phyloP scores from a whole-genome alignment of 2,888 invertebrate genomes.

The Gymnosoma rotundatum region DNA sequence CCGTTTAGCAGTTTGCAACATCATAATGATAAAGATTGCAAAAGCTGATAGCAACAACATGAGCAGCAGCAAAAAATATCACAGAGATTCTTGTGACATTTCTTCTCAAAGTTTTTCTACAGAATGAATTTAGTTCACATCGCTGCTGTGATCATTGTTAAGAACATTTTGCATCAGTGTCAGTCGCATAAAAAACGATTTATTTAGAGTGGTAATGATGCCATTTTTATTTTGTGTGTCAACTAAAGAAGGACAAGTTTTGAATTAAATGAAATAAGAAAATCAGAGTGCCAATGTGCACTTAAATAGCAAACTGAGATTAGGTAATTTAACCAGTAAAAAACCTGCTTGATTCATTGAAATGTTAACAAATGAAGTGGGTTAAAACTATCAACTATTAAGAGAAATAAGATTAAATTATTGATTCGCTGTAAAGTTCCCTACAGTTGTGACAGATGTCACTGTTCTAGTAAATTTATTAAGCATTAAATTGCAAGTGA shows the following conservation, averaged over 20 bases:
- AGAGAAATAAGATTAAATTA: no score
- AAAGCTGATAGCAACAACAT: slow-evolving; percentile 27
- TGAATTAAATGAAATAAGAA: background rate
- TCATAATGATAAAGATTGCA: slow-evolving; percentile 32
- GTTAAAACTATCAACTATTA: no score
- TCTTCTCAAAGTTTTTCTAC: slow-evolving; percentile 4
- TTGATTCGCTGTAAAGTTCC: no score
- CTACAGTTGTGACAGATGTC: no score
- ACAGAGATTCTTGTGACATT: slow-evolving; percentile 21
- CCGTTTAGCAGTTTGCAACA: slow-evolving; percentile 37
- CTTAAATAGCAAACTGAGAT: no score
- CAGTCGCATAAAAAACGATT: slow-evolving; percentile 32
- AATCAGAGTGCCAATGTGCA: background rate
- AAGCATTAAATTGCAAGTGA: no score
- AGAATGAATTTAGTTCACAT: slow-evolving; percentile 27
- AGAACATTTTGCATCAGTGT: slow-evolving; percentile 39
- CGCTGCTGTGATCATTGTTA: slow-evolving; percentile 20
- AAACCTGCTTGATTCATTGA: no score
- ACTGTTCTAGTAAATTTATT: no score
- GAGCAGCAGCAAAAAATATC: slow-evolving; percentile 8
- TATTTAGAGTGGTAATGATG: slow-evolving; percentile 36
- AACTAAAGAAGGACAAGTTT: background rate
- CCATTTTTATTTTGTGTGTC: slow-evolving; percentile 9
- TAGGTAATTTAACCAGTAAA: no score
- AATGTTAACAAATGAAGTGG: no score